Conservation (phyloP, 2,888 invertebrate genomes). For the Girardia tigrina region DNA sequence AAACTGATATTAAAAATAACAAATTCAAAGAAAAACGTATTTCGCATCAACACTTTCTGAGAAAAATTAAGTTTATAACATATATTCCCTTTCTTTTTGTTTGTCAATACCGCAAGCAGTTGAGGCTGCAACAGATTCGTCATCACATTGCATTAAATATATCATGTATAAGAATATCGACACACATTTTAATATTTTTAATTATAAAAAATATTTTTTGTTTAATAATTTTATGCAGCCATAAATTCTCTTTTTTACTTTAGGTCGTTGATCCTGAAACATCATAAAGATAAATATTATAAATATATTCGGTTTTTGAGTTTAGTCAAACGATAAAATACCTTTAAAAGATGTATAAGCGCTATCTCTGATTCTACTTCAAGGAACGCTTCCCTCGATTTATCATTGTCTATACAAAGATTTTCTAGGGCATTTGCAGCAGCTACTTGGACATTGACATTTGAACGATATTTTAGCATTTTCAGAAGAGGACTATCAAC, state of each 20-base stretch:
- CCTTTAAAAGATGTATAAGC: slow-evolving; percentile 46
- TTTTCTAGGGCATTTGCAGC: slow-evolving; percentile 49
- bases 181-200: background rate
- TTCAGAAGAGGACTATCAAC: slow-evolving; percentile 45
- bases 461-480: slow-evolving; percentile 42
- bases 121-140: too few species aligned
- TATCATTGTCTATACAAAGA: slow-evolving; percentile 44
- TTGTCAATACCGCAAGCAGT: too few species aligned
- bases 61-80: too few species aligned
- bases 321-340: slow-evolving; percentile 33
- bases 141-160: too few species aligned
- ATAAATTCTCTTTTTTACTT: too few species aligned
- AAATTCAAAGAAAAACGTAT: too few species aligned
- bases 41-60: background rate
- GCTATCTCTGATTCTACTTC: slow-evolving; percentile 47
- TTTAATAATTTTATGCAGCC: too few species aligned
- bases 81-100: too few species aligned
- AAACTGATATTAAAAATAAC: background rate
- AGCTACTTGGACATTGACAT: slow-evolving; percentile 47
- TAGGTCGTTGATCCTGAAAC: slow-evolving; percentile 16
- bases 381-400: slow-evolving; percentile 45
- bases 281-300: background rate
- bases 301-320: background rate
- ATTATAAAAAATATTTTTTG: too few species aligned
- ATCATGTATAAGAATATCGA: background rate